Evolutionary conservation across 2,113 vertebrate species (phyloP).

Genomic region (Centropristis striata): DNA sequence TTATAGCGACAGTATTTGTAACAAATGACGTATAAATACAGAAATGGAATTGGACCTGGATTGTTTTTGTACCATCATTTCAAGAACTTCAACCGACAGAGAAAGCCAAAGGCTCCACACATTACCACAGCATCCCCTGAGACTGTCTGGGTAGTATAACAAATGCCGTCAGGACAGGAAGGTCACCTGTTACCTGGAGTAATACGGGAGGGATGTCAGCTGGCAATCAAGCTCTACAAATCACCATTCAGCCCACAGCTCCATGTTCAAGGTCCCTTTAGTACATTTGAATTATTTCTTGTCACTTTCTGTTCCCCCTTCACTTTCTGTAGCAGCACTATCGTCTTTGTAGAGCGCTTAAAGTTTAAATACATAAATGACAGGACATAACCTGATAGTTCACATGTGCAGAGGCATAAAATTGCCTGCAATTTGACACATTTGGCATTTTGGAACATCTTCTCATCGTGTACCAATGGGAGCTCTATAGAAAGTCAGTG

Average conservation of each 20-base stretch:
- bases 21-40: background rate
- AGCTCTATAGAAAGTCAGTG: background rate
- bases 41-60: background rate
- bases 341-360: background rate
- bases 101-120: slow-evolving; percentile 14
- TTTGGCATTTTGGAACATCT: background rate
- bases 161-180: slow-evolving; percentile 34
- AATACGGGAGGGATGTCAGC: slow-evolving; percentile 36
- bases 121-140: slow-evolving; percentile 24
- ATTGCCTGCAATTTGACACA: background rate
- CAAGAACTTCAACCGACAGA: background rate
- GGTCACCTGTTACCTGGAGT: slow-evolving; percentile 61
- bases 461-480: background rate
- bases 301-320: slow-evolving; percentile 19
- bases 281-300: slow-evolving; percentile 24
- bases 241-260: slow-evolving; percentile 40
- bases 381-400: background rate
- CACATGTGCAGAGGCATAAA: background rate
- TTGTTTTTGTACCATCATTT: background rate
- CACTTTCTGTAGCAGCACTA: background rate
- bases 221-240: slow-evolving; percentile 29
- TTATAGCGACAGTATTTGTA: background rate
- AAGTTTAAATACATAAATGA: slow-evolving; percentile 5
- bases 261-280: slow-evolving; percentile 24
- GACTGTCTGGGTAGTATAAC: slow-evolving; percentile 26